Evolutionary conservation across 2,797 vertebrate species (phyloP).

Genomic region (Myotis planiceps): DNA sequence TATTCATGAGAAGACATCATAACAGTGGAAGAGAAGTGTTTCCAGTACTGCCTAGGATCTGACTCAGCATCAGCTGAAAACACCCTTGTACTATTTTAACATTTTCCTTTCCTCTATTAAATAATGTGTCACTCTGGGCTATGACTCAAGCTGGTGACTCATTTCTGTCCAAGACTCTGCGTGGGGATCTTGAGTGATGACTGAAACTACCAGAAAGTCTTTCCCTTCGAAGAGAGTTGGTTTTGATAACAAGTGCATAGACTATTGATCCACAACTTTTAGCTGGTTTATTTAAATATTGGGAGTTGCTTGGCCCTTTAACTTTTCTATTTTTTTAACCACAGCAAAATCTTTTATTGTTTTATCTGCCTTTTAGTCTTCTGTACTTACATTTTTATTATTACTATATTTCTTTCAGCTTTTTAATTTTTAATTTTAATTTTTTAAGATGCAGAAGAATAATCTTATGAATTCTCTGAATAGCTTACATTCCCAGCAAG

Average conservation of each 20-base stretch:
- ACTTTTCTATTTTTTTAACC: not conserved
- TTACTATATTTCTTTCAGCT: slow-evolving; percentile 20
- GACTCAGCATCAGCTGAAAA: slow-evolving; percentile 66
- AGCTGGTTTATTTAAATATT: not conserved
- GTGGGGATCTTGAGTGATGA: not conserved
- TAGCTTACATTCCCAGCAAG: not conserved
- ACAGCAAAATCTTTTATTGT: not conserved
- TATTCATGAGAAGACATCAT: not conserved
- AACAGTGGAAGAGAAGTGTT: not conserved
- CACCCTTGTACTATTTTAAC: slow-evolving; percentile 8
- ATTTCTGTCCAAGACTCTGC: not conserved
- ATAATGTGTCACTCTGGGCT: slow-evolving; percentile 53
- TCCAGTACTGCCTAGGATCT: not conserved
- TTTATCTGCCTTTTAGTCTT: not conserved
- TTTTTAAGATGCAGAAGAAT: not conserved
- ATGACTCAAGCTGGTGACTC: slow-evolving; percentile 52
- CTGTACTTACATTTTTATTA: not conserved
- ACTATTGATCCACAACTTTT: not conserved
- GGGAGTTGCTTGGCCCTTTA: not conserved
- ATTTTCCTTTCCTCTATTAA: slow-evolving; percentile 64
- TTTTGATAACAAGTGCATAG: not conserved
- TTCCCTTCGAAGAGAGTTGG: not conserved
- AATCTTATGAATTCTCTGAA: not conserved
- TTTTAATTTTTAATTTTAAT: slow-evolving; percentile 26
- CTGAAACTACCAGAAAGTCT: not conserved